Conservation (phyloP, 2,113 vertebrate species). For the Peucedramus taeniatus region DNA sequence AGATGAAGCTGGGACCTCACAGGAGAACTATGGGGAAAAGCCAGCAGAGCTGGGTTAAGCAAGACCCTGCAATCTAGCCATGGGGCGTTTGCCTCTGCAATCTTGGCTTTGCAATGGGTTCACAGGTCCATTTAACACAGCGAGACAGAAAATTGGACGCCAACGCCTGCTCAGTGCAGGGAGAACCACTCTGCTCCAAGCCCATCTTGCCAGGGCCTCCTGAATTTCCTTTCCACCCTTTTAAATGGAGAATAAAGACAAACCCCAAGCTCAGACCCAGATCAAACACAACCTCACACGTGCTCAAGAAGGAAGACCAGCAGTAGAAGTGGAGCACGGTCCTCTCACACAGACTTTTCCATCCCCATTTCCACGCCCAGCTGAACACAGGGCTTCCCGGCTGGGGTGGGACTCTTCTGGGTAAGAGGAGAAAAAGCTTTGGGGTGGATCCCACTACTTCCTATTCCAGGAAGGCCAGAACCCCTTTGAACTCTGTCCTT, state of each 20-base stretch:
- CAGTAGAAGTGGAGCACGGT: background rate
- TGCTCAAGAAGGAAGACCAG: background rate
- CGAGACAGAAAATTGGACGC: slow-evolving; percentile 23
- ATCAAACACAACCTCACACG: background rate
- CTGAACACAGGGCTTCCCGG: background rate
- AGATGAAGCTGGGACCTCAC: background rate
- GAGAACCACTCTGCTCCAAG: background rate
- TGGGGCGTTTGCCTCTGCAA: background rate
- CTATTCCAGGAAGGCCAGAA: slow-evolving; percentile 15
- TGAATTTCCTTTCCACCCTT: background rate
- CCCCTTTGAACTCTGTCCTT: slow-evolving; percentile 25
- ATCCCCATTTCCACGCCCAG: background rate
- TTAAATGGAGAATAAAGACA: background rate
- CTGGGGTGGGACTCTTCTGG: slow-evolving; percentile 1
- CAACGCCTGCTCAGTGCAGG: background rate
- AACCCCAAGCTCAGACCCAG: background rate
- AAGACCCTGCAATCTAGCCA: slow-evolving; percentile 13
- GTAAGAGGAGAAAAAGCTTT: background rate
- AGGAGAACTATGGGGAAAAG: background rate
- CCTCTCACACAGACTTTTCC: background rate
- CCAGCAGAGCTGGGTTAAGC: background rate
- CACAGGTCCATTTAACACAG: slow-evolving; percentile 27
- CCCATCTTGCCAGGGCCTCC: background rate
- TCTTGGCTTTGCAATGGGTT: background rate
- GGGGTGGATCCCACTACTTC: background rate